Base-by-base conservation (phyloP, 2,113 vertebrate species). In the Galbula dea region DNA sequence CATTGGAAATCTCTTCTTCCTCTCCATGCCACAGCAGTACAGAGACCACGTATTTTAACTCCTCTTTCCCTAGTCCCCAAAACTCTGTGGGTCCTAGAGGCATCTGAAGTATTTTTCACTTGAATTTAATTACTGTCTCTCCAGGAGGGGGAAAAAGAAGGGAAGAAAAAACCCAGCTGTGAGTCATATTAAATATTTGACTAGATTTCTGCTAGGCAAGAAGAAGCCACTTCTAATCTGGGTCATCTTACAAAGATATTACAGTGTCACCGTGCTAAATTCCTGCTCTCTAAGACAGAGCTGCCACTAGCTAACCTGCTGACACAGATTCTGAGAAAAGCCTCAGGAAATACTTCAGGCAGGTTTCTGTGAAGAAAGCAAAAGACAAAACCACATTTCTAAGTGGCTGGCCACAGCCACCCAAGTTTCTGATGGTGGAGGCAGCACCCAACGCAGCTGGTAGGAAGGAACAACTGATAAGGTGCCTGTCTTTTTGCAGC, bases 291-390 rank as follows among this genome's bases (percentile, higher is more conserved):
- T 1, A 2, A 73, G 74, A 65, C 48, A 65, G 18, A 86, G 67
- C 43, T 78, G 69, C 10, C 84, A 48, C 48, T 24, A 45, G 48
- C 52, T 86, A 66, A 66, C 79, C 66, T 4, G 1, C 48, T 93
- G 84, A 80, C 86, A 90, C 21, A 63, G 83, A 87, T 96, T 93
- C 86, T 58, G 82, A 93, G 81, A 90, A 93, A 89, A 94, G 79
- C 94, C 68, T 58, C 92, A 76, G 92, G 90, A 96, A 96, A 89
- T 46, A 81, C 41, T 78, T 59, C 2, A 54, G 54, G 75, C 54
- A 83, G 71, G 82, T 65, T 86, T 88, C 59, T 43, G 22, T 0
- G 22, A 77, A 93, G 48, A 82, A 83, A 86, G 39, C n/a, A 88
- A 51, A 77, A 51, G 57, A 85, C 32, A 85, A n/a, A 79, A 86